A percentile compares a stretch with the other conserved stretches of the same genome.
Conservation (phyloP, 2,113 vertebrate species). For the Mixornis gularis region DNA sequence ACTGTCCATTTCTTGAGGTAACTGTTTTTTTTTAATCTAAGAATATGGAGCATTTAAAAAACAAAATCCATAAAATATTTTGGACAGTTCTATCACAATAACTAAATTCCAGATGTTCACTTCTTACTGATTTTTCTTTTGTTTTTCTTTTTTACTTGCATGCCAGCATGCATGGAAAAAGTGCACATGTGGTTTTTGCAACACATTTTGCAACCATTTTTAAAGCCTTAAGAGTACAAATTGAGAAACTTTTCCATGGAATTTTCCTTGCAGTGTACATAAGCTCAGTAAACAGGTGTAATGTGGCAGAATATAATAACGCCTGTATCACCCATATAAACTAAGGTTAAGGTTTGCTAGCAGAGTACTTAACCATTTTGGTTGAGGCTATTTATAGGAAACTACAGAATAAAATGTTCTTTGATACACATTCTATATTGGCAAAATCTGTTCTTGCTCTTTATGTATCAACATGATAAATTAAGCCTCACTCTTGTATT, state of each 20-base stretch:
- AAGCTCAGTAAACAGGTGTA: not conserved
- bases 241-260: not conserved
- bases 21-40: not conserved
- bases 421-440: not conserved
- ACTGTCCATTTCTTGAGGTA: not conserved
- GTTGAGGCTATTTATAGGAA: not conserved
- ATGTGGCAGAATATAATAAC: not conserved
- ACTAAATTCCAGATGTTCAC: not conserved
- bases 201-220: not conserved
- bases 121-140: not conserved
- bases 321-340: not conserved
- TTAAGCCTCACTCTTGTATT: not conserved
- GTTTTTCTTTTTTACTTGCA: not conserved
- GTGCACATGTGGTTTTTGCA: not conserved
- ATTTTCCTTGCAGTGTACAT: not conserved
- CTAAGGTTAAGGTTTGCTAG: not conserved
- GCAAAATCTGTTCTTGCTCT: not conserved
- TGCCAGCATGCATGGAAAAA: not conserved
- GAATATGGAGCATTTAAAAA: not conserved
- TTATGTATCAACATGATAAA: not conserved
- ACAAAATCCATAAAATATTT: not conserved
- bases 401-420: not conserved
- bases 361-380: not conserved
- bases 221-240: not conserved
- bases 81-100: not conserved